Base-by-base conservation (phyloP, 1,140 invertebrate species). In the Drosophila nikananu region DNA sequence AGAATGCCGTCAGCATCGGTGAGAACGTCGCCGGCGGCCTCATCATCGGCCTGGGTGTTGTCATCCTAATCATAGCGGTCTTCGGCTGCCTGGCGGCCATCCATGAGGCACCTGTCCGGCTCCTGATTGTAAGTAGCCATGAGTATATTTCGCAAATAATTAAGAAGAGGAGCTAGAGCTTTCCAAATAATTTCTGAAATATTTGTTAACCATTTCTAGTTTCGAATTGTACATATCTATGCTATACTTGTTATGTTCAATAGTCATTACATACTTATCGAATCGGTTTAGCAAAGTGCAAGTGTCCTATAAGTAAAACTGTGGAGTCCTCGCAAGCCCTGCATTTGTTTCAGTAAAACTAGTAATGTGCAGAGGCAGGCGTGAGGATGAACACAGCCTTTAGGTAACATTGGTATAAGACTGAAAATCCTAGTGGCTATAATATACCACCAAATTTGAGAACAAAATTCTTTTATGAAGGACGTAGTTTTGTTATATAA, bases 71-170 rank as follows among this genome's bases (percentile, higher is more conserved):
- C 13, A 80, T 92, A 37, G 73, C 91, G n/a, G 54, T 92, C 55
- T 90, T 90, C 48, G 91, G 91, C 32, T 92, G 87, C 51, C 46
- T 92, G 64, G 91, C 87, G 5, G 87, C 91, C 13, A 80, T 86
- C 42, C 91, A 90, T 30, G 82, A 92, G 67, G 72, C 86, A 10
- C 72, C 74, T 23, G 70, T 61, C 3, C 62, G 84, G n/a, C 62
- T 92, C 44, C 49, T 92, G 41, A 78, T 89, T 27, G 91, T 92
- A 65, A 64, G 91, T 82, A 58, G 10, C 30, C n/a, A 17, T 2
- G 7, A 3, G 19, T 35, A 3, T 1, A 19, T 41, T 2, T 5
- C 13, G 8, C 1, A 5, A 23, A 17, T 57, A 17, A 3, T 17
- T 48, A 23, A 21, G 4, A 19, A 19, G 4, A 42, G 4, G n/a